Base-by-base conservation (phyloP, 2,888 invertebrate genomes). In the Euplexia lucipara region DNA sequence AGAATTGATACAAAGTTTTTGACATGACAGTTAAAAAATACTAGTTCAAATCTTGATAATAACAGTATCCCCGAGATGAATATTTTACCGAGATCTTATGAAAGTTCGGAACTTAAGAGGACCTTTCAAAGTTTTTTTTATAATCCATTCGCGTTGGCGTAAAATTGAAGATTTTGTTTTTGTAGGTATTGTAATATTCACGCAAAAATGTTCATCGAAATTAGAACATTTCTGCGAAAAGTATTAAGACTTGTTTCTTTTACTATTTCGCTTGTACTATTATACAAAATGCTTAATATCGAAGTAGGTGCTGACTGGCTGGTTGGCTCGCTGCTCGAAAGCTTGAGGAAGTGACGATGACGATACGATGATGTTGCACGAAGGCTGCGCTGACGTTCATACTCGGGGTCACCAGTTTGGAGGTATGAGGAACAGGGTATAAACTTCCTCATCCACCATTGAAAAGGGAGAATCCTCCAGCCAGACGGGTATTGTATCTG, bases 41-140 rank as follows among this genome's bases (percentile, higher is more conserved):
- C 20, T 52, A 57, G 35, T 65, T 53, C 12, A 39, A 67, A 67
- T 68, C 41, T 56, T 60, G 51, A 47, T 56, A 34, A 37, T n/a
- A 73, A 51, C 44, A 54, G 10, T 39, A 22, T 61, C 44, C 6
- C 12, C 16, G 42, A 56, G 47, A 68, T 56, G 49, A 67, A 56
- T 52, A 60, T 56, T 60, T 63, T 41, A 63, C 35, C 14, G 2
- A 35, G 35, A 57, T 78, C 20, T 78, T 49, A 39, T 42, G 16
- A 22, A 57, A 65, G 60, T 60, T 69, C 16, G 0, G 7, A 48
- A 51, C 9, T 66, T 41, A 22, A 42, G 22, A 32, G 35, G 39
- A 42, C 52, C 37, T 76, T 49, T 56, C n/a, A 16, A 68, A 22
- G 26, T 26, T 26, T 26, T 52, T 75, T 77, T 73, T 57, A 56